Percentiles rank a stretch among this genome's conserved stretches.
Conservation (phyloP, 2,113 vertebrate genomes). For the Promerops cafer region DNA sequence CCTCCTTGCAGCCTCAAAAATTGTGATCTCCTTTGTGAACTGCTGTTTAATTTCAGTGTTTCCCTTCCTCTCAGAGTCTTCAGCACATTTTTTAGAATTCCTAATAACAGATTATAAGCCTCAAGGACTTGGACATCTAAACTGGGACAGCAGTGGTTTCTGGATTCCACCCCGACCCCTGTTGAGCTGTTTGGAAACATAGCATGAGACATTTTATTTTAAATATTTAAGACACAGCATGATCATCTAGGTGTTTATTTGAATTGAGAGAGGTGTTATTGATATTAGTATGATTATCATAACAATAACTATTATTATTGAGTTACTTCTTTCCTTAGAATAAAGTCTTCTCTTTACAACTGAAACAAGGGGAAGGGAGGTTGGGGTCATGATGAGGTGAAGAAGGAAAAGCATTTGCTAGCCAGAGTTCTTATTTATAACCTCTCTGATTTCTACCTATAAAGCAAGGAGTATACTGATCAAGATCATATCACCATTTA, state of each 20-base stretch:
- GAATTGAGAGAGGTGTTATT: neutral
- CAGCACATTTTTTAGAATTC: slow-evolving; percentile 13
- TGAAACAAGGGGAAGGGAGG: neutral
- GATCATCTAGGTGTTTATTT: neutral
- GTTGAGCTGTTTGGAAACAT: neutral
- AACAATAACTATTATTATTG: neutral
- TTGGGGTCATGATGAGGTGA: neutral
- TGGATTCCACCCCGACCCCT: neutral
- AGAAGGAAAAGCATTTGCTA: rapidly evolving
- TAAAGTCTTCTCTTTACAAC: neutral
- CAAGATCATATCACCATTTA: neutral
- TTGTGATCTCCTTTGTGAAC: neutral
- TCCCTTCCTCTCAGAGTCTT: neutral
- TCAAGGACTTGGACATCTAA: neutral
- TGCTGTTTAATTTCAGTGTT: neutral
- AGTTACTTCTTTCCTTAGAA: neutral
- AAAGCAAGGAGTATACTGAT: neutral
- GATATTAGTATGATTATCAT: neutral
- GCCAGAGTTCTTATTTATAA: neutral
- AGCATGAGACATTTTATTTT: neutral
- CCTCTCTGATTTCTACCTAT: neutral
- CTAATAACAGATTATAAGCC: neutral
- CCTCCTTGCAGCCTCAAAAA: neutral
- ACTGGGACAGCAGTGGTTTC: neutral
- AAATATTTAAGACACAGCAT: neutral